Evolutionary conservation across 2,888 invertebrate species (phyloP), one percentile per base, ranked within the genome.

Genomic region (Acleris cristana): DNA sequence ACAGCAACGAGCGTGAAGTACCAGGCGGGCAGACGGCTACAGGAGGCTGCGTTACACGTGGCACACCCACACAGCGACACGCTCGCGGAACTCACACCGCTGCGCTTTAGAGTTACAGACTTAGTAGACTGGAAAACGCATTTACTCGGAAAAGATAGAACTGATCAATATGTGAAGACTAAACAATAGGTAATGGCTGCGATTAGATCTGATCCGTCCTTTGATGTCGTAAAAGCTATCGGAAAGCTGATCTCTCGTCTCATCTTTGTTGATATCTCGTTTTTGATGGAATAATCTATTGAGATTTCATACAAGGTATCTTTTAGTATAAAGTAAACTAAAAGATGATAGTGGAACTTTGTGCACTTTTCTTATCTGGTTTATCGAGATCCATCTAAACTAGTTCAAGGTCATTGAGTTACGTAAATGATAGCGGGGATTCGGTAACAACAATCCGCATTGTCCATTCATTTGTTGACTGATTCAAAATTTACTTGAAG

Each of bases 121-220:
- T 82, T 85, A 83, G 78, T 75, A 85, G 85, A 86, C 84, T 84
- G 85, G 87, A 84, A 88, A 88, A 87, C 79, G 83, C 83, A 80
- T 85, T 86, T 85, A 81, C 76, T 78, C 79, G 84, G 84, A 84
- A 89, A 87, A 88, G 81, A 85, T 84, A 79, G 78, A 77, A 82
- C 75, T 81, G 80, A 82, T 87, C 84, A 79, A 86, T 87, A 82
- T 71, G 70, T 75, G 77, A 73, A 56, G 57, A 40, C 48, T 53
- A 62, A 52, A 67, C 57, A 53, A 67, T 67, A 58, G 57, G 53
- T 57, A 30, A 19, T 52, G 51, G 40, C 40, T 14, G 40, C 14
- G 40, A 40, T 40, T 40, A 40, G 40, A 40, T 40, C 3, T 40
- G 40, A 40, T 40, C 40, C 14, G 14, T 14, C 40, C 14, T 45